Conservation (phyloP, 2,797 vertebrate species). For the Anguilla megastoma region DNA sequence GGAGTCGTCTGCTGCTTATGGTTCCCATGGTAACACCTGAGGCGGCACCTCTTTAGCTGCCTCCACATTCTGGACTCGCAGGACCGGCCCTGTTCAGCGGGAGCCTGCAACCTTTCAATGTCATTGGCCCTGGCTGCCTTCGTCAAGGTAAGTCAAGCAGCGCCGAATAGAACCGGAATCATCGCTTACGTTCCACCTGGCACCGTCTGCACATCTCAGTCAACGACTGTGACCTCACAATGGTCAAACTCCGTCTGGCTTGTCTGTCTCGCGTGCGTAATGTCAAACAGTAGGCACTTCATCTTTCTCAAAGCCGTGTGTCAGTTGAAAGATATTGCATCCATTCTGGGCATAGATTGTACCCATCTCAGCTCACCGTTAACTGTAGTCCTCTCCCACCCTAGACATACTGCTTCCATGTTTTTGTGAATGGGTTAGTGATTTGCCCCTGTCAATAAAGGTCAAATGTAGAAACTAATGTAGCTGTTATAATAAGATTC, state of each 20-base stretch:
- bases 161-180: background rate
- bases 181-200: background rate
- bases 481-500: background rate
- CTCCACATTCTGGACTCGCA: no score
- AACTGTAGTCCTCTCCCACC: background rate
- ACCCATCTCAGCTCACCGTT: background rate
- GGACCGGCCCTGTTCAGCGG: conserved; percentile 9
- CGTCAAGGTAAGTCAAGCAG: conserved; percentile 46
- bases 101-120: conserved; percentile 57
- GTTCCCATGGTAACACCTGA: background rate
- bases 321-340: background rate
- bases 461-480: background rate
- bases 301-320: background rate
- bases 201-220: background rate
- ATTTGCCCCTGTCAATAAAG: background rate
- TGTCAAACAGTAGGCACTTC: background rate
- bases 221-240: background rate
- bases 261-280: background rate
- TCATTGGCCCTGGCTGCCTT: conserved; percentile 51
- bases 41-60: conserved; percentile 12
- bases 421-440: background rate
- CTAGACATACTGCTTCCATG: background rate
- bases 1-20: background rate
- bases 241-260: background rate
- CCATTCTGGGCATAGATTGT: background rate